A percentile compares a stretch with the other conserved stretches of the same genome.
Evolutionary conservation across 2,797 vertebrate genomes (phyloP).

Genomic region (Acanthopagrus latus): DNA sequence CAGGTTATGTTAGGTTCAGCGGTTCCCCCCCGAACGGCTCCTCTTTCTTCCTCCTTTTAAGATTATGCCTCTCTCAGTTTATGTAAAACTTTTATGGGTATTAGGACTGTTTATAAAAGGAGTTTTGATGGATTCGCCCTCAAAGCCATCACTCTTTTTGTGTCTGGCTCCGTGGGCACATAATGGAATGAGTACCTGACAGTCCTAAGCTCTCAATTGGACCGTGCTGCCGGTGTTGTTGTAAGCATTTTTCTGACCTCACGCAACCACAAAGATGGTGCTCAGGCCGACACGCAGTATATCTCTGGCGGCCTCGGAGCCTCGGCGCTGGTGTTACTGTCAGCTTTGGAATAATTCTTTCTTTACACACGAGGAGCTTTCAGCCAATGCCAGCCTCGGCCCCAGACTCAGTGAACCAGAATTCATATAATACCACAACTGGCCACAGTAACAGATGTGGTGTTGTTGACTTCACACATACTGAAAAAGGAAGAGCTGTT

Average conservation of each 20-base stretch:
- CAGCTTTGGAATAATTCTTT: slow-evolving; percentile 73
- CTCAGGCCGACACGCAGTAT: slow-evolving; percentile 51
- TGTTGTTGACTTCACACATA: slow-evolving; percentile 57
- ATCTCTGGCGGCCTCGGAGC: slow-evolving; percentile 58
- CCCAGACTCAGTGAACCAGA: slow-evolving; percentile 53
- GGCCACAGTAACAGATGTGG: slow-evolving; percentile 69
- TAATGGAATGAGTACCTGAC: slow-evolving; percentile 70
- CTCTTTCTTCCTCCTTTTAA: slow-evolving; percentile 65
- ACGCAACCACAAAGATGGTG: slow-evolving; percentile 63
- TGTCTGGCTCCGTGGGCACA: slow-evolving; percentile 63
- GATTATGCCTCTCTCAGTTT: slow-evolving; percentile 69
- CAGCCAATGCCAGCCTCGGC: slow-evolving; percentile 67
- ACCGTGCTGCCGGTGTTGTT: slow-evolving; percentile 64
- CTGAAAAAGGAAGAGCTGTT: slow-evolving; percentile 9
- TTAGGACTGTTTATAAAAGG: slow-evolving; percentile 72
- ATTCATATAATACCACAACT: slow-evolving; percentile 61
- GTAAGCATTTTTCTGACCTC: slow-evolving; percentile 78
- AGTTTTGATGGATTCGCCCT: slow-evolving; percentile 65
- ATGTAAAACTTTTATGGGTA: slow-evolving; percentile 72
- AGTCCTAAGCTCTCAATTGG: slow-evolving; percentile 67
- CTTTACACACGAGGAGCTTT: slow-evolving; percentile 73
- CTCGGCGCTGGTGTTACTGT: slow-evolving; percentile 61
- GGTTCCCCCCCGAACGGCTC: slow-evolving; percentile 58
- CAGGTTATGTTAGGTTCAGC: slow-evolving; percentile 63
- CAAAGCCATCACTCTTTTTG: slow-evolving; percentile 60